These are phyloP conservation scores for Diceros bicornis DNA, from an alignment of 2,797 vertebrate species.

Conservation along the genomic window DNA sequence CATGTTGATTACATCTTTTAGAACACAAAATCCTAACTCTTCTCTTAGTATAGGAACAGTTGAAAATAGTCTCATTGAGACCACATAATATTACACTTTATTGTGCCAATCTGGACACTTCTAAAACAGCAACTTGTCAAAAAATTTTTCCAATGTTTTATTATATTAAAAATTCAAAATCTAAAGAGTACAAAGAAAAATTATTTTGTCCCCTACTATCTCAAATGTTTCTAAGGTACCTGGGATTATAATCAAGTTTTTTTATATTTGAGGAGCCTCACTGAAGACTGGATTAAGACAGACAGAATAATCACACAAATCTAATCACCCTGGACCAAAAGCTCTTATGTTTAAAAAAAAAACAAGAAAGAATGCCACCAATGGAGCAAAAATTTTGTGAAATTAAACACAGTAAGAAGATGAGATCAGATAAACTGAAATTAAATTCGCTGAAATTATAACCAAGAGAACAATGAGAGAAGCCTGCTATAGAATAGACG, in stretches of 20 bases:
- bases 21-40: conserved; percentile 52
- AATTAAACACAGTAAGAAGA: conserved; percentile 51
- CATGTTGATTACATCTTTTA: conserved; percentile 11
- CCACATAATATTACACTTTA: conserved; percentile 2
- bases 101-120: neutral
- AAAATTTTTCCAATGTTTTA: conserved; percentile 56
- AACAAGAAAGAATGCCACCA: conserved; percentile 26
- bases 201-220: neutral
- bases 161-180: conserved; percentile 34
- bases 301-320: conserved; percentile 40
- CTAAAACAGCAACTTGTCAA: conserved; percentile 34
- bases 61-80: conserved; percentile 40
- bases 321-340: neutral
- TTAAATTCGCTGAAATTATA: conserved; percentile 48
- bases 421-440: conserved; percentile 37
- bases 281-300: neutral
- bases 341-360: conserved; percentile 34
- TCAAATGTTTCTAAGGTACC: conserved; percentile 58
- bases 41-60: neutral
- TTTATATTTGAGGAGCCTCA: conserved; percentile 29
- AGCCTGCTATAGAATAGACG: neutral
- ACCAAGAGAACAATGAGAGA: conserved; percentile 34
- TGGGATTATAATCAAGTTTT: neutral
- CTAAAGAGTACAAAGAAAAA: conserved; percentile 36
- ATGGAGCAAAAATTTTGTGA: conserved; percentile 31